Base-by-base conservation (phyloP, 1,140 invertebrate genomes). In the Tyrophagus putrescentiae region DNA sequence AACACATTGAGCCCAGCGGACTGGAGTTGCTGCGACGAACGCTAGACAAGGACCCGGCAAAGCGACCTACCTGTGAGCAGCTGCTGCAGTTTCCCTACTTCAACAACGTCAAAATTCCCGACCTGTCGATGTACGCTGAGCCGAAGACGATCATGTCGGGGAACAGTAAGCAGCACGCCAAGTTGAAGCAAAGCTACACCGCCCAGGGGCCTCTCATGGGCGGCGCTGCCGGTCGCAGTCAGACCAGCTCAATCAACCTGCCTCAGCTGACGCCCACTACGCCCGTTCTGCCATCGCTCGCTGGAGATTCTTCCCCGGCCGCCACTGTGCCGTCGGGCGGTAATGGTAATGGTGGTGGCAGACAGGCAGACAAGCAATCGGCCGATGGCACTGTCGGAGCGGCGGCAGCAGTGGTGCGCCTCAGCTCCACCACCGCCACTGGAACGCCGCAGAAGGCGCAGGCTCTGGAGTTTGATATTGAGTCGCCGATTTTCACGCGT, bases 1-100 rank as follows among this genome's bases (percentile, higher is more conserved):
- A 78, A 62, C 79, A 81, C 60, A 78, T 79, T 64, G 77, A 80
- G 64, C 73, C 78, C 64, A 72, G 80, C 41, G 78, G 81, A 62
- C 74, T 93, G 68, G 87, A 90, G 71, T 95, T 96, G 59, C 62
- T 69, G 29, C 72, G 90, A 82, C 89, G 85, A 80, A 98, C 93
- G 70, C 72, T 98, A 52, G 87, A 94, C 69, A 92, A 91, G 73
- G 90, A 98, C 74, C 94, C 94, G 0, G 77, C 80, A 48, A 82
- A 86, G 70, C 77, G 95, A 66, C 87, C 85, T 82, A 85, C 85
- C 0, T 78, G 91, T 72, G 86, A 91, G 65, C 85, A 94, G 71
- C 76, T 98, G 23, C 72, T 95, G 13, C 78, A 82, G 60, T 94
- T 97, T 72, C 78, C 82, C 1, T 92, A 94, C 71, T 93, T 95